Conservation (phyloP, 2,797 vertebrate species). For the Muscicapa comitata region DNA sequence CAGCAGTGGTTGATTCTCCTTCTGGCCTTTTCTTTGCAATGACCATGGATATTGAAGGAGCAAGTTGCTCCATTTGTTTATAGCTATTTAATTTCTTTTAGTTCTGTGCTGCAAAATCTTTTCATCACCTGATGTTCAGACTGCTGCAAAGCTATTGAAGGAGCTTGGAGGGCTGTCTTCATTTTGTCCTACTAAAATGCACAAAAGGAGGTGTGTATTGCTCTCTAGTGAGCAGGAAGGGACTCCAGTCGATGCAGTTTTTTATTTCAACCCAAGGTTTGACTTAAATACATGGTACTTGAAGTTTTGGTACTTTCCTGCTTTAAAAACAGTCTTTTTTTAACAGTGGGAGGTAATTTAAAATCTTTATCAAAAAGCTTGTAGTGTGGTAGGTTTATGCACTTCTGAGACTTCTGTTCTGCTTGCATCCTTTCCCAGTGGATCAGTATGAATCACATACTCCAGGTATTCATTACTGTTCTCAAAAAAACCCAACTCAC, state of each 20-base stretch:
- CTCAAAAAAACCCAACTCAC: neutral
- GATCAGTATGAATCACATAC: neutral
- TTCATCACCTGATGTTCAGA: neutral
- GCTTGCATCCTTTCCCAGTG: neutral
- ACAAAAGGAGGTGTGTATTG: neutral
- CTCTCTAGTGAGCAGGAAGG: neutral
- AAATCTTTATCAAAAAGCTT: neutral
- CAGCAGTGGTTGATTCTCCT: neutral
- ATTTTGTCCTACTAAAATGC: neutral
- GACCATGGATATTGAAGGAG: neutral
- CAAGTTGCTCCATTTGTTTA: neutral
- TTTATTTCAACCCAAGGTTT: neutral
- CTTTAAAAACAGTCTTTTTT: neutral
- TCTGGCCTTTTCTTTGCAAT: neutral
- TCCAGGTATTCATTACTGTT: neutral
- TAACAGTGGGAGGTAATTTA: neutral
- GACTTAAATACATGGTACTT: neutral
- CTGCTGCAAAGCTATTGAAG: neutral
- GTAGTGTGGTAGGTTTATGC: neutral
- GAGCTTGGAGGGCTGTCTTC: neutral
- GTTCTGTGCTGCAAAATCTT: neutral
- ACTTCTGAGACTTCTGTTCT: neutral
- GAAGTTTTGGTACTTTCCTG: neutral
- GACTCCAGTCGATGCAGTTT: neutral
- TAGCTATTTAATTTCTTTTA: neutral